Evolutionary conservation across 2,113 vertebrate species (phyloP), one percentile per base, ranked within the genome.

Genomic region (Xiphophorus couchianus): DNA sequence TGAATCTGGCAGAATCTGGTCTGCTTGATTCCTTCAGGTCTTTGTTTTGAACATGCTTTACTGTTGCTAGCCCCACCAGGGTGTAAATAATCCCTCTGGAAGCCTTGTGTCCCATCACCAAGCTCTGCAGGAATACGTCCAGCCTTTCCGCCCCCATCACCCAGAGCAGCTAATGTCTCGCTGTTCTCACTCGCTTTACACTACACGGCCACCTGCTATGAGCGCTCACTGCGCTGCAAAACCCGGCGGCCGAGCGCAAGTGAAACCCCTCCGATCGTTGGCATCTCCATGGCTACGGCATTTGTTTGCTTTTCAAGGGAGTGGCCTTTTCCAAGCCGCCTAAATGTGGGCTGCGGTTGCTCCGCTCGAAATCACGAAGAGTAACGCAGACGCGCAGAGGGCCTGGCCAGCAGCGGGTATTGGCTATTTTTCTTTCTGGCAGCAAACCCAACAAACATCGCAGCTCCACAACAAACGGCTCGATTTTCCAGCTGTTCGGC

Each of bases 291-390:
- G 83, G 91, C 68, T 71, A 91, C 89, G 61, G 73, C 70, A 44
- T 73, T 86, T 88, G 85, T 91, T 90, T 93, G 88, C 86, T 93
- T 84, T 85, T 88, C 71, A 89, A 85, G 90, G 92, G 92, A 84
- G 91, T 90, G 79, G 83, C 83, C 77, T 77, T 37, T 63, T 87
- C 69, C 69, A 71, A 87, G 87, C 87, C 76, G 73, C 86, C 82
- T 86, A 88, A 89, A 86, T 87, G 83, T 78, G 84, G 88, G 82
- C 73, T 88, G 89, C 84, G 89, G 90, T 74, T 35, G 58, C 58
- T 74, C 88, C 89, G 89, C 89, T 85, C 90, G 37, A 90, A 84
- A 84, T 85, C 66, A 69, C 81, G 76, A 71, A 71, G 68, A 35
- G 74, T 74, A 84, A 70, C 5, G 54, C 72, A 69, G 74, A 81